A percentile compares a stretch with the other conserved stretches of the same genome.
phyloP scores from a whole-genome alignment of 1,140 invertebrate species.

The Galleria mellonella region DNA sequence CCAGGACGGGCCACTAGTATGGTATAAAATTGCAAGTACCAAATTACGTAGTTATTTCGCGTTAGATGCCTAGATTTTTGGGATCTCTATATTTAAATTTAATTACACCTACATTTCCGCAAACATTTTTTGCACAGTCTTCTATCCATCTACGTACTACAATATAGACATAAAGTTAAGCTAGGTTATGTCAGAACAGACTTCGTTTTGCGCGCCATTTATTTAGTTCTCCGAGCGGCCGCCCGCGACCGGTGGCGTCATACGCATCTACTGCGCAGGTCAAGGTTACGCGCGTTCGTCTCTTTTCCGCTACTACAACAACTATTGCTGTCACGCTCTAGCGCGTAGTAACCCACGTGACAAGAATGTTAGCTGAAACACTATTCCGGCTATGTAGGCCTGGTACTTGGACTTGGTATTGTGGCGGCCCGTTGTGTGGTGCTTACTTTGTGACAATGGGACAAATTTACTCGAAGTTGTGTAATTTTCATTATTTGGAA shows the following conservation, averaged over 20 bases:
- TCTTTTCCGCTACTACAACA: slow-evolving; percentile 4
- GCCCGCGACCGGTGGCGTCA: slow-evolving; percentile 11
- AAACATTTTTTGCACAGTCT: no score
- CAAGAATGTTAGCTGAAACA: slow-evolving; percentile 17
- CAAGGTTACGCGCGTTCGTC: slow-evolving; percentile 30
- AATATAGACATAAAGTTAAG: no score
- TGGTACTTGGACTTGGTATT: slow-evolving; percentile 4
- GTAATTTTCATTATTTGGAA: no score
- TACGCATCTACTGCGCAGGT: slow-evolving; percentile 41
- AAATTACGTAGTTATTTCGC: no score
- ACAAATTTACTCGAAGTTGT: no score
- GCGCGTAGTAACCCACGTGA: slow-evolving; percentile 26
- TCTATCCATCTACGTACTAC: no score
- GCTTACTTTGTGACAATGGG: not conserved
- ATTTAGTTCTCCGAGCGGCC: slow-evolving; percentile 12
- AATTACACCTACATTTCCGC: no score
- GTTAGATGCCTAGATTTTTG: no score
- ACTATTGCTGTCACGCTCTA: slow-evolving; percentile 9
- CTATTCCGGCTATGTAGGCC: slow-evolving; percentile 23
- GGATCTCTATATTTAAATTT: no score
- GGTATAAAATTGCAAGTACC: no score
- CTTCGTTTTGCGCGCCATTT: slow-evolving; percentile 18
- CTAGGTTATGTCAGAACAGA: not conserved
- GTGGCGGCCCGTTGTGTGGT: not conserved
- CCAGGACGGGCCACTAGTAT: no score